Evolutionary conservation across 2,113 vertebrate genomes (phyloP).

Genomic region (Conger conger): DNA sequence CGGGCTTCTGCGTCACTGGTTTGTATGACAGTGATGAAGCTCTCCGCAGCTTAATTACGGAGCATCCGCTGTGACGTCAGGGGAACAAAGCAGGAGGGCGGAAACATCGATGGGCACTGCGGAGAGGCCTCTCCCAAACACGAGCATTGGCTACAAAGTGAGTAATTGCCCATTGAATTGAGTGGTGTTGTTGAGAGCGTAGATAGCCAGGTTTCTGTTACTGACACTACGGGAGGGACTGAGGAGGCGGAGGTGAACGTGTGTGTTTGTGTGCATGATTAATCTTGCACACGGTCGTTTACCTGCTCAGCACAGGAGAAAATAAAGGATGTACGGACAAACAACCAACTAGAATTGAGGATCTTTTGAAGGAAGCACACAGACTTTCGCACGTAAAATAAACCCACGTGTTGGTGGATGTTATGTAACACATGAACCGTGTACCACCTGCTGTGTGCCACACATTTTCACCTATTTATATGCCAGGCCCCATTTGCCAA

Average conservation of each 20-base stretch:
- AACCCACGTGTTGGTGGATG: too few relatives aligned
- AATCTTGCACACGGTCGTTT: background rate
- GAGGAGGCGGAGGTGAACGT: background rate
- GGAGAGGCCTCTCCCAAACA: background rate
- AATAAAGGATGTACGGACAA: too few relatives aligned
- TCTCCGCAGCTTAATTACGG: background rate
- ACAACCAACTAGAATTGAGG: too few relatives aligned
- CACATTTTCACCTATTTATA: too few relatives aligned
- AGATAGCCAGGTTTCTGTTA: background rate
- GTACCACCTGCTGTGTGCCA: too few relatives aligned
- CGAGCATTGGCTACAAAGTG: background rate
- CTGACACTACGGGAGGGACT: background rate
- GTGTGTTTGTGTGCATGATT: background rate
- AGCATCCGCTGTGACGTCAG: background rate
- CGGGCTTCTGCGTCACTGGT: background rate
- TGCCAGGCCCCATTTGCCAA: too few relatives aligned
- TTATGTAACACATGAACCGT: too few relatives aligned
- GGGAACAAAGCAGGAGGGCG: background rate
- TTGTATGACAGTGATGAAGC: background rate
- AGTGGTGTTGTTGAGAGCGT: background rate
- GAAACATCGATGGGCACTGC: background rate
- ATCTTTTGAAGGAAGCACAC: too few relatives aligned
- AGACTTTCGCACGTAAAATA: too few relatives aligned
- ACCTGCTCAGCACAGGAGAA: too few relatives aligned
- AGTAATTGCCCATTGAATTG: background rate